phyloP scores from a whole-genome alignment of 1,140 invertebrate species.

The Achroia grisella region DNA sequence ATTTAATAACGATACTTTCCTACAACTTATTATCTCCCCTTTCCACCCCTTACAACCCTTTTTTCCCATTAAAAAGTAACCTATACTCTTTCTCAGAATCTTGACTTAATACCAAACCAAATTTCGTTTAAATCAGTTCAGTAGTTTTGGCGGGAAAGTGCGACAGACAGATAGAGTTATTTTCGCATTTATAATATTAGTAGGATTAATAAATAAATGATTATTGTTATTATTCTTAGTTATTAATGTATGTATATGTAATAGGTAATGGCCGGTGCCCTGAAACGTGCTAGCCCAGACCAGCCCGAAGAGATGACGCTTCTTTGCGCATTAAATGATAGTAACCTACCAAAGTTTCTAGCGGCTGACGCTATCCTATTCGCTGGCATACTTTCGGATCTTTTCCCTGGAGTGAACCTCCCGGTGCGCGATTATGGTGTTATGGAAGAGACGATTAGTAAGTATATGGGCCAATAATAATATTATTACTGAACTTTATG shows the following conservation, averaged over 20 bases:
- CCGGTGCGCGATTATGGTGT: conserved; percentile 86
- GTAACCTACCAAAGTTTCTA: conserved; percentile 94
- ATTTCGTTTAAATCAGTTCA: too few relatives aligned
- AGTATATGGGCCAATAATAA: conserved; percentile 11
- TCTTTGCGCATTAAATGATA: conserved; percentile 89
- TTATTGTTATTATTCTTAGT: not conserved
- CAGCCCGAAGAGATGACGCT: conserved; percentile 86
- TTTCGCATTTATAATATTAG: too few relatives aligned
- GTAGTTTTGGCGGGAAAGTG: too few relatives aligned
- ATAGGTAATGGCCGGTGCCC: conserved; percentile 89
- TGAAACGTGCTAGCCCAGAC: conserved; percentile 89
- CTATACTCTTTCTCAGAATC: not conserved
- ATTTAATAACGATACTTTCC: too few relatives aligned
- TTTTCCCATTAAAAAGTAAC: not conserved
- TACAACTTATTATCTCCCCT: too few relatives aligned
- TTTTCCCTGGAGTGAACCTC: conserved; percentile 89
- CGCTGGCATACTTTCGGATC: conserved; percentile 89
- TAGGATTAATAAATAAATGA: too few relatives aligned
- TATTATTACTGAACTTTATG: too few relatives aligned
- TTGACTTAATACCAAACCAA: not conserved
- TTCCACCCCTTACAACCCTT: too few relatives aligned
- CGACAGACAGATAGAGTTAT: too few relatives aligned
- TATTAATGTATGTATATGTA: not conserved
- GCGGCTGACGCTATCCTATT: conserved; percentile 89
- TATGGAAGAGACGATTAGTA: conserved; percentile 77